Evolutionary conservation across 2,113 vertebrate species (phyloP), one percentile per base, ranked within the genome.

Genomic region (Spea bombifrons): DNA sequence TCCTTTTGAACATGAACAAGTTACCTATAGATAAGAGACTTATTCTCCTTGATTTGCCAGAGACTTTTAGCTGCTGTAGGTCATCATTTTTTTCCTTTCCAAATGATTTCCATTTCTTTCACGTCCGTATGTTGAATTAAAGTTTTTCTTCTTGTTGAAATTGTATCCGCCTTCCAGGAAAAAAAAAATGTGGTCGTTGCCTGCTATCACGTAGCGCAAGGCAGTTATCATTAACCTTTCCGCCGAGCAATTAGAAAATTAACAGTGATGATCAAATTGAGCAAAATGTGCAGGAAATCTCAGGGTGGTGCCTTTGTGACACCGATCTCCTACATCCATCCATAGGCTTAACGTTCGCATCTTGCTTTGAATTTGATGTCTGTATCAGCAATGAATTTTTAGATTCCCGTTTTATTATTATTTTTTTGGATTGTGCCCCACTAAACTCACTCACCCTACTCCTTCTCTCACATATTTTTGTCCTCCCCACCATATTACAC

Each of bases 201-300:
- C 1, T 10, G 52, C 17, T 44, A 46, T 8, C 13, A 7, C 53
- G 30, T 8, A 46, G 17, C 15, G 10, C 49, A 66, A 10, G 13
- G 8, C 12, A 7, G 48, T 68, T 45, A 45, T 57, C 71, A 80
- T 73, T 67, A 80, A 74, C 65, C 53, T 68, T 74, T 74, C 71
- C 78, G 71, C 71, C 43, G 71, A 73, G 64, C 70, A 73, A 80
- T 80, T 68, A 80, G 78, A 47, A 57, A 74, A 80, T 80, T 68
- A 74, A 50, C 53, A 74, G 64, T 61, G 71, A 49, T 80, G 71
- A 74, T 61, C 67, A 74, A 68, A 74, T 80, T 80, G 70, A 71
- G 74, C 52, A 9, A 68, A 80, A 74, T 74, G 71, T 80, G 77
- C 71, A 67, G 71, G 8, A 67, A 68, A 48, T 67, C 77, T 67